These are phyloP conservation scores for Pararge aegeria DNA, from an alignment of 1,140 invertebrate species.

Conservation along the genomic window DNA sequence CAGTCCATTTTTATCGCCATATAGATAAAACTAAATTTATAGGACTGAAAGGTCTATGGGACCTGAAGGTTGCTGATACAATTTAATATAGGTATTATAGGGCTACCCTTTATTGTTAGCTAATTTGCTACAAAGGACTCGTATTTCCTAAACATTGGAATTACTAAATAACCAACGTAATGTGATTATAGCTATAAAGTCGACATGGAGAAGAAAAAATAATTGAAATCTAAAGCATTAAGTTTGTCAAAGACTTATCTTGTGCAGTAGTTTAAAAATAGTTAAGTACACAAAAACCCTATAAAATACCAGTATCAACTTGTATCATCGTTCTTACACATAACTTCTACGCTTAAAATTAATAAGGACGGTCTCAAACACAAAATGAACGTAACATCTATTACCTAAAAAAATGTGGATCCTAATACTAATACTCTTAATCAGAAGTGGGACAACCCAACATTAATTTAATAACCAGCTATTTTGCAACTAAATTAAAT, in stretches of 20 bases:
- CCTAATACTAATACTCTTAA: background rate
- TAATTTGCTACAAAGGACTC: too few species aligned
- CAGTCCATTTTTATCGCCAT: slow-evolving; percentile 23
- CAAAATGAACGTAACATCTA: slow-evolving; percentile 41
- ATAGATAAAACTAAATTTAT: slow-evolving; percentile 7
- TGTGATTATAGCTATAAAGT: too few species aligned
- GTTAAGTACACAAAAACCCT: background rate
- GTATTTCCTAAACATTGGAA: too few species aligned
- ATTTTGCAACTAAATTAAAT: too few species aligned
- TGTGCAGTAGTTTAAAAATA: too few species aligned
- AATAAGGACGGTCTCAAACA: slow-evolving; percentile 56
- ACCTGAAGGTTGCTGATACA: background rate
- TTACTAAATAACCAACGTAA: too few species aligned
- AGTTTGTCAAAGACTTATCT: too few species aligned
- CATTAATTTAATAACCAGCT: too few species aligned
- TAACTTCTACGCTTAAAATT: slow-evolving; percentile 39
- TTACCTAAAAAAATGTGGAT: slow-evolving; percentile 4
- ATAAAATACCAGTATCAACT: background rate
- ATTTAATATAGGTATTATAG: background rate
- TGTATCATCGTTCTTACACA: slow-evolving; percentile 9
- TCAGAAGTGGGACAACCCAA: background rate
- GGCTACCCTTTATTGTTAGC: too few species aligned
- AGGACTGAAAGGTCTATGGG: slow-evolving; percentile 2
- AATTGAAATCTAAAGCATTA: too few species aligned
- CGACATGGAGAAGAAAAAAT: too few species aligned